A percentile compares a stretch with the other conserved stretches of the same genome.
Conservation (phyloP, 2,113 vertebrate species). For the Himantopus leucocephalus region DNA sequence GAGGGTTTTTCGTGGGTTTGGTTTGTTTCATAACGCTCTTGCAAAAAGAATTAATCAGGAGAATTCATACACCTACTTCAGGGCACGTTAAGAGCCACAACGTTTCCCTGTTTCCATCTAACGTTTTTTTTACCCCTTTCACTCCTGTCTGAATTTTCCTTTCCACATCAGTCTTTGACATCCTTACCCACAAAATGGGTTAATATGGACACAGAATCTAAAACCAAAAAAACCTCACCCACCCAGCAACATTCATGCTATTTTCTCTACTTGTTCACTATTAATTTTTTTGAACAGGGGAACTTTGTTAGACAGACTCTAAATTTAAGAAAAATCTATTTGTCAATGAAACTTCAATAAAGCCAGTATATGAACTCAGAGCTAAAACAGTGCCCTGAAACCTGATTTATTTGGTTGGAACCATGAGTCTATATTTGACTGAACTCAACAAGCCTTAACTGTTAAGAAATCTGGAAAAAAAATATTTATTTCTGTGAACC, state of each 20-base stretch:
- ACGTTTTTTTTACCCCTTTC: not conserved
- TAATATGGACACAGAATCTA: not conserved
- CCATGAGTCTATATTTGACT: not conserved
- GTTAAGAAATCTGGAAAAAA: not conserved
- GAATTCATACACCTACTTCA: not conserved
- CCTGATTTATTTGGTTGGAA: not conserved
- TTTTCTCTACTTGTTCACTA: not conserved
- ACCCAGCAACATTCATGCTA: not conserved
- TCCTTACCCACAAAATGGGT: not conserved
- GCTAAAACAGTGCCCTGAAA: not conserved
- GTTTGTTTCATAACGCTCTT: not conserved
- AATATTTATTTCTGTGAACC: not conserved
- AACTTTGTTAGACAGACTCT: not conserved
- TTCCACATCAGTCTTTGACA: not conserved
- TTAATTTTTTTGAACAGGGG: not conserved
- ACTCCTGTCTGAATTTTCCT: not conserved
- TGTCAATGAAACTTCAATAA: not conserved
- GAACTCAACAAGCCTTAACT: not conserved
- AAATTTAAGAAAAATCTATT: not conserved
- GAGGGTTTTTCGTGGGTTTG: not conserved
- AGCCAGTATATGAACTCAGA: not conserved
- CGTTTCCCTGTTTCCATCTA: not conserved
- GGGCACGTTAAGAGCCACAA: not conserved
- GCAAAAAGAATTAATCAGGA: not conserved
- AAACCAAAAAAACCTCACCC: not conserved